phyloP scores from a whole-genome alignment of 1,140 invertebrate species.

The Caerostris extrusa region DNA sequence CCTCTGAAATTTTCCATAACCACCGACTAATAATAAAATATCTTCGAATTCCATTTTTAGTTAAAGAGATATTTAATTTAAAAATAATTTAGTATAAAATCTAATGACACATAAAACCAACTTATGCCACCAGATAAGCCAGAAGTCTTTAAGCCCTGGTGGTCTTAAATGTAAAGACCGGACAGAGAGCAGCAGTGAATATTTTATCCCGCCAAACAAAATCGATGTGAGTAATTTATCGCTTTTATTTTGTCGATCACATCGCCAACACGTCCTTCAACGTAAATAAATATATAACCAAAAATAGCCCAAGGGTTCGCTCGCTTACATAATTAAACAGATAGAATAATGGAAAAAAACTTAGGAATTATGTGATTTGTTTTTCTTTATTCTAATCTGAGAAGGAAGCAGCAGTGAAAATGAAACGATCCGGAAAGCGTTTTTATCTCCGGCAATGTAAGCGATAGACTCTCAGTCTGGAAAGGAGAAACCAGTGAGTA shows the following conservation, averaged over 20 bases:
- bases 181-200: neutral
- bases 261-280: neutral
- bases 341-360: neutral
- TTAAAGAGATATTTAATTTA: neutral
- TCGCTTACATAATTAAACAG: neutral
- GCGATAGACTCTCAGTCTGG: no score
- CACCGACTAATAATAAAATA: slow-evolving; percentile 84
- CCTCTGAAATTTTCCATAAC: slow-evolving; percentile 85
- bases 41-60: slow-evolving; percentile 84
- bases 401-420: neutral
- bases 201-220: neutral
- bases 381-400: neutral
- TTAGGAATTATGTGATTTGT: neutral
- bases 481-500: no score
- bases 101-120: neutral
- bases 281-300: neutral
- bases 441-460: neutral
- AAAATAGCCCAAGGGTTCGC: neutral
- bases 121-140: neutral
- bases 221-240: neutral
- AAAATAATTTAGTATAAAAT: neutral
- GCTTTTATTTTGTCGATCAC: neutral
- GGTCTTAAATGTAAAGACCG: neutral
- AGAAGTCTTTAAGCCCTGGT: neutral
- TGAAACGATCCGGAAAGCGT: neutral